These are phyloP conservation scores for Oceanites oceanicus DNA, from an alignment of 2,113 vertebrate genomes.

Conservation along the genomic window DNA sequence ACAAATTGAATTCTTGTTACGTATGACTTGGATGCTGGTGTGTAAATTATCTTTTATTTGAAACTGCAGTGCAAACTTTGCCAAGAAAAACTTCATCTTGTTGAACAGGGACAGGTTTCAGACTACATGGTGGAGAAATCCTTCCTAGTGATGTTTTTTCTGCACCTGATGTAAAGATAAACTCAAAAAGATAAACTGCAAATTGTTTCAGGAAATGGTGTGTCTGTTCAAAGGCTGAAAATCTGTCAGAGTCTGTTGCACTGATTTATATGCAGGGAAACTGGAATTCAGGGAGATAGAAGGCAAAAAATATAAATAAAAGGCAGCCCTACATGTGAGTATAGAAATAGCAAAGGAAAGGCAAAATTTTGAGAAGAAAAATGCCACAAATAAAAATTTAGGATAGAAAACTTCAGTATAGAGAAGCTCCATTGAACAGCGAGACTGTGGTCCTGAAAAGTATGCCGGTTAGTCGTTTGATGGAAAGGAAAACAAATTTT, in stretches of 20 bases:
- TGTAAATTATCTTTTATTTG: background rate
- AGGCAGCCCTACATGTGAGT: background rate
- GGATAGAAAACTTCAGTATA: background rate
- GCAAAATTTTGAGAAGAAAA: background rate
- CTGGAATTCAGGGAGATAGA: background rate
- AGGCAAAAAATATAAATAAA: background rate
- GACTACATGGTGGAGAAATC: background rate
- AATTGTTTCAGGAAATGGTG: background rate
- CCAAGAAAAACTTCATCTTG: background rate
- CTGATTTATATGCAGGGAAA: background rate
- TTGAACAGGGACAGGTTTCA: background rate
- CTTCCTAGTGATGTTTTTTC: background rate
- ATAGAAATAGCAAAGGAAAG: background rate
- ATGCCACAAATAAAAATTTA: background rate
- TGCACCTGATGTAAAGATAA: background rate
- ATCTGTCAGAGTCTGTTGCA: background rate
- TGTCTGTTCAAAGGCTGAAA: background rate
- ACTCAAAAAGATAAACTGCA: background rate
- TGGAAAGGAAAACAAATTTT: background rate
- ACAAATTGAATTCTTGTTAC: background rate
- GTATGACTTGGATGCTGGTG: background rate
- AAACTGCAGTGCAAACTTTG: background rate
- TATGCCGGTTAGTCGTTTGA: background rate
- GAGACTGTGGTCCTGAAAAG: background rate
- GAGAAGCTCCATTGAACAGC: background rate